Evolutionary conservation across 2,113 vertebrate species (phyloP), one percentile per base, ranked within the genome.

Genomic region (Campylomormyrus tamandua): DNA sequence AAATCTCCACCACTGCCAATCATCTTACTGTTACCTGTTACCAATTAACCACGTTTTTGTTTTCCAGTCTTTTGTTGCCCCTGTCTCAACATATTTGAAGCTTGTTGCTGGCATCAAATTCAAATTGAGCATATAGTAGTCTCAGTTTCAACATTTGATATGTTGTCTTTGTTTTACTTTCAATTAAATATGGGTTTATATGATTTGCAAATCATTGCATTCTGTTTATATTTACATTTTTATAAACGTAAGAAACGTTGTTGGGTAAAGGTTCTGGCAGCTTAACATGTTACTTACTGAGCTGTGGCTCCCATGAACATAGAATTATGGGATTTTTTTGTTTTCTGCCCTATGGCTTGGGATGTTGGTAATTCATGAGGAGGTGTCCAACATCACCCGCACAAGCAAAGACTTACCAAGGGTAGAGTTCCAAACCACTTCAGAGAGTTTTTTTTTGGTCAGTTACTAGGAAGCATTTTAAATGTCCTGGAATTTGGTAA

Each of bases 381-480:
- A 45, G 45, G 24, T 6, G 39, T 56, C 5, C 56, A 62, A 39
- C 50, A 58, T 35, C 17, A 21, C 87, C 11, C 19, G 3, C 35
- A 80, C 53, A 45, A 88, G 53, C 35, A 46, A 19, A 17, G 27
- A 24, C 17, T 35, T 53, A 35, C 27, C 50, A 87, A 56, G 50
- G 50, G 13, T 53, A 53, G 31, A 24, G 50, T 88, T 66, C 56
- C 56, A 88, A 88, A 24, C 10, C 5, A 62, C 11, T 88, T 88
- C 53, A 58, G 35, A 62, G 53, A 45, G 58, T 15, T 88, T 62
- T 21, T 52, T 62, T 88, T 80, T 35, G 5, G 35, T 45, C 56
- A 13, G 87, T 88, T 88, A 56, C 87, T 88, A 88, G 56, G 56
- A 88, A 62, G 62, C 87, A 66, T 88, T 42, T 88, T 88, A 62